Percentiles rank a stretch among this genome's conserved stretches.
Conservation (phyloP, 2,113 vertebrate species). For the Callionymus lyra region DNA sequence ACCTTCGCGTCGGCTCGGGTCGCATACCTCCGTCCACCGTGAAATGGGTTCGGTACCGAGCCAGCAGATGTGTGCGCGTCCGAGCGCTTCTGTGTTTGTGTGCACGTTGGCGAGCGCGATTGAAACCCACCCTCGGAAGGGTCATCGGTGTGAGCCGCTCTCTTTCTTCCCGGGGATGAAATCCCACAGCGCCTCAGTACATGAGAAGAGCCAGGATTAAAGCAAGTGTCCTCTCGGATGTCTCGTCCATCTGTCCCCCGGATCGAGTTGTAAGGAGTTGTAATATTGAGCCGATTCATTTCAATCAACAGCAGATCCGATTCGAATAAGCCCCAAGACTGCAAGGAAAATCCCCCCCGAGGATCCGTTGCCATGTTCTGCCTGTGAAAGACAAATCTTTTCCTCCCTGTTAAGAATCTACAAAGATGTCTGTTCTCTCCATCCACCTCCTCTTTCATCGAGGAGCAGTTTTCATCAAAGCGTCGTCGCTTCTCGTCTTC, state of each 20-base stretch:
- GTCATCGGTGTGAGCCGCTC: slow-evolving; percentile 36
- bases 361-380: slow-evolving; percentile 35
- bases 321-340: slow-evolving; percentile 55
- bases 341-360: slow-evolving; percentile 44
- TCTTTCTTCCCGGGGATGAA: slow-evolving; percentile 21
- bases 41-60: slow-evolving; percentile 42
- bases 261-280: slow-evolving; percentile 62
- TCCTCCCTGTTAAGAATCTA: slow-evolving; percentile 13
- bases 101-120: slow-evolving; percentile 1
- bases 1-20: slow-evolving; percentile 50
- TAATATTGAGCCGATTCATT: slow-evolving; percentile 58
- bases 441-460: slow-evolving; percentile 31
- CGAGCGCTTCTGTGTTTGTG: slow-evolving; percentile 4
- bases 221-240: slow-evolving; percentile 61
- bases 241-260: slow-evolving; percentile 61
- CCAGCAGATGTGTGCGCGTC: slow-evolving; percentile 10
- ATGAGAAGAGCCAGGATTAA: slow-evolving; percentile 62
- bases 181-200: slow-evolving; percentile 50
- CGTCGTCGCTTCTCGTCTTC: slow-evolving; percentile 2
- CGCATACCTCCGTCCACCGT: slow-evolving; percentile 33
- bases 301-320: slow-evolving; percentile 65
- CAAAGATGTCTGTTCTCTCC: slow-evolving; percentile 13
- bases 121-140: slow-evolving; percentile 20
- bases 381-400: slow-evolving; percentile 24
- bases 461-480: slow-evolving; percentile 24